phyloP scores from a whole-genome alignment of 2,888 invertebrate species.

The Elegia similella region DNA sequence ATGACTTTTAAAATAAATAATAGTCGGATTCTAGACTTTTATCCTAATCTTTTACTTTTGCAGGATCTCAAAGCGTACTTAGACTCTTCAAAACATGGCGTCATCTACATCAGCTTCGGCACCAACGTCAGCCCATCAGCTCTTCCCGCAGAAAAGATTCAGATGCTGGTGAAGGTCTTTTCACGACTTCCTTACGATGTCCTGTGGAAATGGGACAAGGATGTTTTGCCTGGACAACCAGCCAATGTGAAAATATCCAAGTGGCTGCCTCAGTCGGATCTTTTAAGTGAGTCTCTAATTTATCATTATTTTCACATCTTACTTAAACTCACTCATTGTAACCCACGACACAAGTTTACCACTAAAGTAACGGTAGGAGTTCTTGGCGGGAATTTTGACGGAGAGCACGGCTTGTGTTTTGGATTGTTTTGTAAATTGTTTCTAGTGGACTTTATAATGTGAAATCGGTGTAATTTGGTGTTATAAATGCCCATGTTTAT shows the following conservation, averaged over 20 bases:
- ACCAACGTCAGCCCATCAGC: constrained; percentile 38
- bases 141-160: constrained; percentile 41
- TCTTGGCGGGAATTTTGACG: too few species aligned
- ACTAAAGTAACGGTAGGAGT: too few species aligned
- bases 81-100: constrained; percentile 36
- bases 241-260: constrained; percentile 45
- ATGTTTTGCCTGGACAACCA: constrained; percentile 39
- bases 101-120: constrained; percentile 42
- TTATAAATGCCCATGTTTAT: too few species aligned
- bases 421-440: too few species aligned
- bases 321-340: not conserved
- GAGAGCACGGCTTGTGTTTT: too few species aligned
- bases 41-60: constrained; percentile 9
- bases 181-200: constrained; percentile 50
- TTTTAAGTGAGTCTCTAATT: constrained; percentile 43
- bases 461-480: too few species aligned
- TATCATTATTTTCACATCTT: not conserved
- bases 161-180: constrained; percentile 47
- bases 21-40: too few species aligned
- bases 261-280: constrained; percentile 63
- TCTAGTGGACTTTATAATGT: too few species aligned
- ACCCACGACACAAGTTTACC: too few species aligned
- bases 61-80: constrained; percentile 47
- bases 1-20: too few species aligned
- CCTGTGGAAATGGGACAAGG: constrained; percentile 57